Base-by-base conservation (phyloP, 2,888 invertebrate genomes). In the Amphimallon solstitiale region DNA sequence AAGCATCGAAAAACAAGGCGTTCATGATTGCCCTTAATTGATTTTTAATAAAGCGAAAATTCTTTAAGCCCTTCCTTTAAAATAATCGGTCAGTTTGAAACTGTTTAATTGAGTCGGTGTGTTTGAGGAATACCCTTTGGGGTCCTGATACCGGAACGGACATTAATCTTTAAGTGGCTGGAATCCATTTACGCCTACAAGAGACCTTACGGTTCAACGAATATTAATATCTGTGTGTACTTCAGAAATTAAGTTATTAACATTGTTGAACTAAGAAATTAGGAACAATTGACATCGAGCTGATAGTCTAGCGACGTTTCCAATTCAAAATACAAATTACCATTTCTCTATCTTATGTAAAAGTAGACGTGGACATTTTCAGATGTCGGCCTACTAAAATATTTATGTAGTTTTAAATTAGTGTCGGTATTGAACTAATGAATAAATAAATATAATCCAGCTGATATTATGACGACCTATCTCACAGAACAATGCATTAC, bases 241-340 rank as follows among this genome's bases (percentile, higher is more conserved):
- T 23, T 59, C 43, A 43, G 15, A 59, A 43, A 59, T 59, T 59
- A 45, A 59, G 56, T 59, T 59, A 59, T 59, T 59, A 59, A 59
- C 56, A 59, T 43, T 59, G 56, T 43, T 29, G 29, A 43, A 43
- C 43, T 59, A 45, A 59, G 23, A 45, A 29, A 59, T 34, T 29
- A 17, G 29, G 43, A 43, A 59, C 56, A 45, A 59, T 59, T 59
- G 43, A 29, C 43, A 15, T 43, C 15, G 9, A 10, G 1, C 14
- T 15, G 40, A 23, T 40, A 38, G 9, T 17, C 21, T 56, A 21
- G 12, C n/a, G 54, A 21, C 19, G 17, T 40, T 54, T 54, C 38
- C 40, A n/a, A n/a, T n/a, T n/a, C n/a, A n/a, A 7, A 19, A 43
- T 43, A 23, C 29, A 56, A 23, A 56, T 43, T 43, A 12, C 43